A percentile compares a stretch with the other conserved stretches of the same genome.
phyloP scores from a whole-genome alignment of 2,888 invertebrate species.

The Macaria liturata region DNA sequence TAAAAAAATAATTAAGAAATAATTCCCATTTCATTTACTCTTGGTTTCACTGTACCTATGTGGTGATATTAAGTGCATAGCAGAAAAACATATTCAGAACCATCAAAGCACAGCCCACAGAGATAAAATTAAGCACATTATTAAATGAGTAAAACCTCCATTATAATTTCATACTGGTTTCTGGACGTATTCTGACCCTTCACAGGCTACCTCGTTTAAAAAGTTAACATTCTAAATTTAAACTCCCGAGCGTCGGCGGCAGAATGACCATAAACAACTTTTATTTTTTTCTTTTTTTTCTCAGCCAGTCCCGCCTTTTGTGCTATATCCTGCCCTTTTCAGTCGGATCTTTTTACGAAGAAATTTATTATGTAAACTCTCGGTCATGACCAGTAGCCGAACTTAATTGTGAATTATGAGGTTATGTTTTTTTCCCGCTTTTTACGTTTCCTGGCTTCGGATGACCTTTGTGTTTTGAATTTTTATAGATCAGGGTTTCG shows the following conservation, averaged over 20 bases:
- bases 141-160: conserved; percentile 17
- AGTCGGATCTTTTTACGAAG: conserved; percentile 78
- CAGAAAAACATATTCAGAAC: too few species aligned
- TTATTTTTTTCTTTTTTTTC: conserved; percentile 62
- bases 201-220: conserved; percentile 39
- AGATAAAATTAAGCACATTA: not conserved
- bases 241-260: conserved; percentile 75
- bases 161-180: conserved; percentile 30
- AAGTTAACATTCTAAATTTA: conserved; percentile 73
- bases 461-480: conserved; percentile 59
- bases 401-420: conserved; percentile 82
- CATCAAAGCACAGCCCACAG: too few species aligned
- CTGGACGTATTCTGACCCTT: conserved; percentile 30
- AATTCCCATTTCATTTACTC: too few species aligned
- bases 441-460: conserved; percentile 70
- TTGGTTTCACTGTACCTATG: too few species aligned
- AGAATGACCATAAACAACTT: conserved; percentile 78
- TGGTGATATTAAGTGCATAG: too few species aligned
- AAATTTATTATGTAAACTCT: conserved; percentile 81
- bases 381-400: conserved; percentile 80
- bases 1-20: too few species aligned
- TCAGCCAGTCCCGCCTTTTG: conserved; percentile 68
- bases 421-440: conserved; percentile 53
- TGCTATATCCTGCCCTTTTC: conserved; percentile 79
- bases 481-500: conserved; percentile 52